Evolutionary conservation across 2,797 vertebrate genomes (phyloP).

Genomic region (Sandelia bainsii): DNA sequence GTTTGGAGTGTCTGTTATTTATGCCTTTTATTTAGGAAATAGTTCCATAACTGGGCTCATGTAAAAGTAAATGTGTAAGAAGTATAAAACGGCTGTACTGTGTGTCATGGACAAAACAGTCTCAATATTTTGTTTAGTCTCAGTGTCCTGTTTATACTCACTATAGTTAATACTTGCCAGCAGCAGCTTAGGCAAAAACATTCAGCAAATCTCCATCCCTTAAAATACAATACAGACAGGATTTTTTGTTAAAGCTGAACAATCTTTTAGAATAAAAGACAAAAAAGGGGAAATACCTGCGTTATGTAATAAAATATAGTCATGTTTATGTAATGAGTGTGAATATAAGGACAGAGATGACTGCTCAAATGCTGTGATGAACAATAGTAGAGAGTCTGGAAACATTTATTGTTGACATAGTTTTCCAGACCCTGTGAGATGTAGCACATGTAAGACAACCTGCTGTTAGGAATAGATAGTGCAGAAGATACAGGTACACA

Average conservation of each 20-base stretch:
- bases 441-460: slow-evolving; percentile 33
- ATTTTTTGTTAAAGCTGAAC: not conserved
- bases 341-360: not conserved
- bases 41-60: too few species aligned
- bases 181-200: not conserved
- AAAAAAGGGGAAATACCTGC: not conserved
- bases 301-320: slow-evolving; percentile 4
- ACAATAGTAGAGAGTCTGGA: slow-evolving; percentile 13
- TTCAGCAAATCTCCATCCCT: not conserved
- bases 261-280: not conserved
- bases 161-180: not conserved
- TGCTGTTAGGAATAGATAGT: slow-evolving; percentile 28
- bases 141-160: not conserved
- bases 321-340: slow-evolving; percentile 5
- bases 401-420: slow-evolving; percentile 16
- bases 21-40: not conserved
- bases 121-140: not conserved
- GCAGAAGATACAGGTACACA: slow-evolving; percentile 23
- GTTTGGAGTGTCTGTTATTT: not conserved
- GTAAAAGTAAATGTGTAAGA: too few species aligned
- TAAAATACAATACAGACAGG: not conserved
- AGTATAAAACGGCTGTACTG: not conserved
- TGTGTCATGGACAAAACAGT: not conserved
- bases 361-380: not conserved
- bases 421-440: slow-evolving; percentile 24